Evolutionary conservation across 2,888 invertebrate genomes (phyloP).

Genomic region (Thymelicus sylvestris): DNA sequence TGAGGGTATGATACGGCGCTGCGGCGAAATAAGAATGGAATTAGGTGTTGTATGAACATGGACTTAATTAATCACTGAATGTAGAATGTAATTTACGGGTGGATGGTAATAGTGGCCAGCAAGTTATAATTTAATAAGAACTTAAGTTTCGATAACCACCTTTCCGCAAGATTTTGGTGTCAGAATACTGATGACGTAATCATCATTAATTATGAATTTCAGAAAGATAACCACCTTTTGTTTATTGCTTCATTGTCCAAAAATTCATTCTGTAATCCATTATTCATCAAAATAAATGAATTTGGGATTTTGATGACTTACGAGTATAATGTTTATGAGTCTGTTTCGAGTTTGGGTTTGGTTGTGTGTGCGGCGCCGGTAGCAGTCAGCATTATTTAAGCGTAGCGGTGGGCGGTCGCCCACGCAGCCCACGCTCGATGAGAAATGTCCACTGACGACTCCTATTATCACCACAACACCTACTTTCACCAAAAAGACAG

Average conservation of each 20-base stretch:
- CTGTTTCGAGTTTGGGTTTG: conserved; percentile 14
- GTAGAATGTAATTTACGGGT: background rate
- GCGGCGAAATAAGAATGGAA: conserved; percentile 40
- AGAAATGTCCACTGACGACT: conserved; percentile 57
- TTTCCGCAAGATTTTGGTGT: too few relatives aligned
- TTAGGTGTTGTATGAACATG: conserved; percentile 15
- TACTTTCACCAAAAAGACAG: conserved; percentile 58
- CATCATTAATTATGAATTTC: too few relatives aligned
- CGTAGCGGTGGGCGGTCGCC: conserved; percentile 54
- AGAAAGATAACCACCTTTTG: background rate
- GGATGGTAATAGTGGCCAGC: background rate
- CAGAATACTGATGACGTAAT: too few relatives aligned
- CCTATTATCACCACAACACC: conserved; percentile 49
- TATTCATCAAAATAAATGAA: too few relatives aligned
- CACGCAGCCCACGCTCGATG: conserved; percentile 53
- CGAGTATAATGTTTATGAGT: background rate
- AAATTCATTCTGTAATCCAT: too few relatives aligned
- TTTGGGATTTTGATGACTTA: background rate
- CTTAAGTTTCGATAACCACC: background rate
- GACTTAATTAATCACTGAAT: background rate
- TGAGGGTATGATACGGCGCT: conserved; percentile 54
- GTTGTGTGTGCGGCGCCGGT: conserved; percentile 40
- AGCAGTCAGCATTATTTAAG: conserved; percentile 27
- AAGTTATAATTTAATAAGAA: background rate
- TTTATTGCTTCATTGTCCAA: too few relatives aligned